These are phyloP conservation scores for Morpho deidamia DNA, from an alignment of 2,888 invertebrate species.

Conservation along the genomic window DNA sequence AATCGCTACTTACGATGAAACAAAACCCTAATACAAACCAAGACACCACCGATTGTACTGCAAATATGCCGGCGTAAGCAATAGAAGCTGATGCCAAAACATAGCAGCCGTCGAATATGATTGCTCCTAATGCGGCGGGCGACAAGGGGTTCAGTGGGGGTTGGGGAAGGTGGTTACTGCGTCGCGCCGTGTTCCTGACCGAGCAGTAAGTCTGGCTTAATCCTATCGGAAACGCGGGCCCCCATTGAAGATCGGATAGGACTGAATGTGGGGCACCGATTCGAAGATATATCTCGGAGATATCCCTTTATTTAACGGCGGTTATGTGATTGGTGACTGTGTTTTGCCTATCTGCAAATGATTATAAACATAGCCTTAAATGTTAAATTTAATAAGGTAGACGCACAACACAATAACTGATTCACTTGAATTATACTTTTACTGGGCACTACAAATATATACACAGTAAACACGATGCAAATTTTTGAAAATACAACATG, in stretches of 20 bases:
- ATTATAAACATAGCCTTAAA: neutral
- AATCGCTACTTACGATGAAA: conserved; percentile 27
- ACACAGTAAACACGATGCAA: no score
- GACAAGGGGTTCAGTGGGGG: conserved; percentile 40
- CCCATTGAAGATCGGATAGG: conserved; percentile 70
- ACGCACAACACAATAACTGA: no score
- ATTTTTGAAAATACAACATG: no score
- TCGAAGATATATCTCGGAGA: conserved; percentile 49
- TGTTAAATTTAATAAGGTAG: no score
- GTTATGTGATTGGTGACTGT: conserved; percentile 5
- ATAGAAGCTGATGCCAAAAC: conserved; percentile 74
- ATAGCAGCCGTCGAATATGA: conserved; percentile 75
- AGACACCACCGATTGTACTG: conserved; percentile 70
- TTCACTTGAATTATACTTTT: no score
- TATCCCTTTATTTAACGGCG: conserved; percentile 29
- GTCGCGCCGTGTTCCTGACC: conserved; percentile 72
- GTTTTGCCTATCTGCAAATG: neutral
- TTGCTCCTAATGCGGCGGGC: conserved; percentile 72
- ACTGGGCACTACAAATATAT: no score
- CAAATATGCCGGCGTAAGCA: conserved; percentile 70
- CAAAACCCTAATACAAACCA: conserved; percentile 50
- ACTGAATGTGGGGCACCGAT: conserved; percentile 41
- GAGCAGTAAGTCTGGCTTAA: conserved; percentile 78
- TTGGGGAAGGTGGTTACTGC: conserved; percentile 42
- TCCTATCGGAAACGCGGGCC: conserved; percentile 76